These are phyloP conservation scores for Diaperis boleti DNA, from an alignment of 2,888 invertebrate species.

Conservation along the genomic window DNA sequence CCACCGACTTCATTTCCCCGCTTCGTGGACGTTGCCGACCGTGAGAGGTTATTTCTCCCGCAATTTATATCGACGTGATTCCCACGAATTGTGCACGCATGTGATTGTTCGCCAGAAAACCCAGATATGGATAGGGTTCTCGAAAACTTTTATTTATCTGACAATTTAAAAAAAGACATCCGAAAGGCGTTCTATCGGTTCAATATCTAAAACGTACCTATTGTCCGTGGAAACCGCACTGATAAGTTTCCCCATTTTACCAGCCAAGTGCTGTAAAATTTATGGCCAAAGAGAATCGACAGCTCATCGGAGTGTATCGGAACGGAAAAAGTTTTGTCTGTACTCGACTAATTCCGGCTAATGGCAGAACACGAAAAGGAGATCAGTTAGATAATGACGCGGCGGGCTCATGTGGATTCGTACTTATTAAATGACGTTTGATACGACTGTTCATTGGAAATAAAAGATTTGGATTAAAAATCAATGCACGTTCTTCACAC, in stretches of 20 bases:
- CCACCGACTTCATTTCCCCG: constrained; percentile 33
- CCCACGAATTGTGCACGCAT: constrained; percentile 15
- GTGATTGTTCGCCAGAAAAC: constrained; percentile 13
- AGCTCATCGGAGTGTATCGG: constrained; percentile 30
- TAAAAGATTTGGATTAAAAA: too few species aligned
- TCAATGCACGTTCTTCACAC: too few species aligned
- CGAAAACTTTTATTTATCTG: constrained; percentile 30
- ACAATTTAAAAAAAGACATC: constrained; percentile 32
- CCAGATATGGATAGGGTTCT: constrained; percentile 8
- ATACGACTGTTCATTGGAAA: too few species aligned
- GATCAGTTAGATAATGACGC: too few species aligned
- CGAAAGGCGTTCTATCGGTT: constrained; percentile 22
- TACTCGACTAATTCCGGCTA: constrained; percentile 17
- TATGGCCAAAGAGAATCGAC: constrained; percentile 26
- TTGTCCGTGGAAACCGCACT: constrained; percentile 33
- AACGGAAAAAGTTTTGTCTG: constrained; percentile 32
- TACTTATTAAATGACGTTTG: too few species aligned
- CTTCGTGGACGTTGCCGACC: constrained; percentile 30
- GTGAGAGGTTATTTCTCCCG: constrained; percentile 21
- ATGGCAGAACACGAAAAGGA: constrained; percentile 28
- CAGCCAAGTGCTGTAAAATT: constrained; percentile 35
- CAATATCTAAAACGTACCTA: constrained; percentile 32
- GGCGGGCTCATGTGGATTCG: too few species aligned
- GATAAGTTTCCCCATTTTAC: constrained; percentile 31
- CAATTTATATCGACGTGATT: constrained; percentile 20